phyloP scores from a whole-genome alignment of 2,113 vertebrate species.

The Rattus norvegicus region DNA sequence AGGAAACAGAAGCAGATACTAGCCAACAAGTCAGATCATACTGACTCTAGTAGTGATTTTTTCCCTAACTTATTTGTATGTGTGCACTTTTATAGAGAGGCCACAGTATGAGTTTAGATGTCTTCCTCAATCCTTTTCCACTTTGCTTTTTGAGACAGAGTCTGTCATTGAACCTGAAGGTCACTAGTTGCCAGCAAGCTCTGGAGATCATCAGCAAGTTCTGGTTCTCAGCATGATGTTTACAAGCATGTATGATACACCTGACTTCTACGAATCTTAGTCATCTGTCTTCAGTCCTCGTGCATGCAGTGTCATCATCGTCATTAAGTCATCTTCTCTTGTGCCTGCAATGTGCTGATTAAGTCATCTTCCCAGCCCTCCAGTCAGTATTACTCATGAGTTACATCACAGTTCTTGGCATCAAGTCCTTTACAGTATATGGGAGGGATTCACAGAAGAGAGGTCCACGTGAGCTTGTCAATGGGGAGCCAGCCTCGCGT shows the following conservation, averaged over 20 bases:
- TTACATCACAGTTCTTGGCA: neutral
- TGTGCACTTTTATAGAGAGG: neutral
- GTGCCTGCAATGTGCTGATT: neutral
- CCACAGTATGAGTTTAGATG: neutral
- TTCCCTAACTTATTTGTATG: neutral
- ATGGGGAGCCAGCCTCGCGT: neutral
- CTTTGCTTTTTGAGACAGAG: neutral
- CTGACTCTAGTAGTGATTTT: neutral
- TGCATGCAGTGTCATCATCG: neutral
- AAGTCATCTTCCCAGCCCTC: neutral
- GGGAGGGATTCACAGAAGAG: neutral
- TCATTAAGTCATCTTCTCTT: neutral
- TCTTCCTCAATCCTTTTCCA: neutral
- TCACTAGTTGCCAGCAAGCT: no score
- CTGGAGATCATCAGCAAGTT: neutral
- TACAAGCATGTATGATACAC: neutral
- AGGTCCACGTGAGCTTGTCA: accelerated
- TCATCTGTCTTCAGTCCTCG: neutral
- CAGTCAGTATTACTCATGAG: neutral
- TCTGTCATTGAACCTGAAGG: neutral
- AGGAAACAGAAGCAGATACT: neutral
- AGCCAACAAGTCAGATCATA: neutral
- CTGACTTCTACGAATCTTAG: neutral
- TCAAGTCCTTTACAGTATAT: accelerated
- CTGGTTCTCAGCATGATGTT: neutral